A percentile compares a stretch with the other conserved stretches of the same genome.
Conservation (phyloP, 2,888 invertebrate species). For the Parasteatoda lunata region DNA sequence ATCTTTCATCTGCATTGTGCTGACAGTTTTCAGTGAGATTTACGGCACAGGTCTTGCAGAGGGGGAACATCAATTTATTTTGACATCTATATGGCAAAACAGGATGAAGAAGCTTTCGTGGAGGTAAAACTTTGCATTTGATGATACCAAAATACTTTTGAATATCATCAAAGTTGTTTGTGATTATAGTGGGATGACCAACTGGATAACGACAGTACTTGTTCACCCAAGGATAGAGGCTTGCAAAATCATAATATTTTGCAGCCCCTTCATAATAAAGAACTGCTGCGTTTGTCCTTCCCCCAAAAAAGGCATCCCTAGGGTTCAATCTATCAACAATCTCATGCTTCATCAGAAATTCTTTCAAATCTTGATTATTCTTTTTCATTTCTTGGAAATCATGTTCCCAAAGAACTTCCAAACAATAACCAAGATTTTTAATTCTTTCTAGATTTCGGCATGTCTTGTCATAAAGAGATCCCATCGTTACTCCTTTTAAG, state of each 20-base stretch:
- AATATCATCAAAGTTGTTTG: conserved; percentile 70
- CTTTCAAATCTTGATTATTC: conserved; percentile 7
- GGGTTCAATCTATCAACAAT: neutral
- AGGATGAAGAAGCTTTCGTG: neutral
- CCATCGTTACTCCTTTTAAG: neutral
- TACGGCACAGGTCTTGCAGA: neutral
- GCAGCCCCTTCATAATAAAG: conserved; percentile 68
- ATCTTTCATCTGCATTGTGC: conserved; percentile 5
- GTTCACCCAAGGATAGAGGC: conserved; percentile 70
- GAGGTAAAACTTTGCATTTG: conserved; percentile 11
- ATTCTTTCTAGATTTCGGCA: neutral
- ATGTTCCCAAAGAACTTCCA: conserved; percentile 70
- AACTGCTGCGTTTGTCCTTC: conserved; percentile 13
- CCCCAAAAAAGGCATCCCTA: conserved; percentile 19
- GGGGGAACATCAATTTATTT: conserved; percentile 7
- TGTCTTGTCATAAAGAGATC: neutral
- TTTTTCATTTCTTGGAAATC: conserved; percentile 58
- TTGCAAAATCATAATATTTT: conserved; percentile 71
- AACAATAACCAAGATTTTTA: conserved; percentile 52
- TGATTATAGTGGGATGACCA: conserved; percentile 70
- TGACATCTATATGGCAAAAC: conserved; percentile 2
- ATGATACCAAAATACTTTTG: conserved; percentile 27
- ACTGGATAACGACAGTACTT: conserved; percentile 69
- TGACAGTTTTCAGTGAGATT: neutral
- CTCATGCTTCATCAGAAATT: neutral